Conservation (phyloP, 2,113 vertebrate species). For the Corythaeola cristata region DNA sequence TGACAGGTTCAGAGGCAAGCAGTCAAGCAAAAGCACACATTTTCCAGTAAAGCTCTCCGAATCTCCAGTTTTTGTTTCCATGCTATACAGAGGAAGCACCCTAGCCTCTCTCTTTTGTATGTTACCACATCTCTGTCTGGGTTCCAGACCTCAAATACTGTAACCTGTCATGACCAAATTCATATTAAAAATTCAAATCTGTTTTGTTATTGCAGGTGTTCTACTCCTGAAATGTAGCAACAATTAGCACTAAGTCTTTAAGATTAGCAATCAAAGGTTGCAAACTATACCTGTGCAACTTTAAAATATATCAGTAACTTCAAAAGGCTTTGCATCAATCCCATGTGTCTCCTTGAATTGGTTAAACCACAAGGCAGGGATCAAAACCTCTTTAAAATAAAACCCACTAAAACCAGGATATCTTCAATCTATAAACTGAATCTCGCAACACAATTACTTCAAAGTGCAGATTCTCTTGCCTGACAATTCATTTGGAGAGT, state of each 20-base stretch:
- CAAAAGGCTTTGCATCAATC: background rate
- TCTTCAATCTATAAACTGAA: background rate
- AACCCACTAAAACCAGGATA: background rate
- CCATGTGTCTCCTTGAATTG: background rate
- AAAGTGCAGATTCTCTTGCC: background rate
- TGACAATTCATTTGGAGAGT: background rate
- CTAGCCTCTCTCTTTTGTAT: background rate
- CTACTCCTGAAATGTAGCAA: background rate
- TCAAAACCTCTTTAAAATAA: background rate
- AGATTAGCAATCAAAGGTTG: background rate
- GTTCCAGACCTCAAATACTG: background rate
- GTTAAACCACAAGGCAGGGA: background rate
- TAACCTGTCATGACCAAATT: background rate
- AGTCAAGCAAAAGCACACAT: constrained; percentile 47
- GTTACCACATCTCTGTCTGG: background rate
- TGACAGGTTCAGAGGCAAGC: constrained; percentile 27
- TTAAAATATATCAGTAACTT: background rate
- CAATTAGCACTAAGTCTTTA: fast-evolving
- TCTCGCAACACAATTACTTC: background rate
- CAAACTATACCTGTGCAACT: background rate
- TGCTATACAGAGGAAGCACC: background rate
- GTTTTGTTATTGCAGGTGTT: background rate
- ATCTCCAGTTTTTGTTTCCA: background rate
- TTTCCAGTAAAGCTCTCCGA: constrained; percentile 20
- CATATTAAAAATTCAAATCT: background rate